Conservation (phyloP, 2,888 invertebrate genomes). For the Cataglyphis altisquamis region DNA sequence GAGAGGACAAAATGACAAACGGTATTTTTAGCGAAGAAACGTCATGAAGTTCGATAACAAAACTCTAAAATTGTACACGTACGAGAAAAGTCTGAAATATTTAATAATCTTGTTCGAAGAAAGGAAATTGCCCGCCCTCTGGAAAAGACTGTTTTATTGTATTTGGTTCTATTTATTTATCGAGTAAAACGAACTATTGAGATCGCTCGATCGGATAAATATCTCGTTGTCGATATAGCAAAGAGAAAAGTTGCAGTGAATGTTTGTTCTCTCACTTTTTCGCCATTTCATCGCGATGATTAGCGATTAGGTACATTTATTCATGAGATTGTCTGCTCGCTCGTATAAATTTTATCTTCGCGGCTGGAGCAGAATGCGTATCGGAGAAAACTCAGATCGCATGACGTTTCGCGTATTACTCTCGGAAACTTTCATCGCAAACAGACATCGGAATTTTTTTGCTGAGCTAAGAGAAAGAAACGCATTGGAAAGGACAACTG, state of each 20-base stretch:
- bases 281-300: not conserved
- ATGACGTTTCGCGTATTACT: not conserved
- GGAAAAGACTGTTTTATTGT: not conserved
- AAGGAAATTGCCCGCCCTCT: not conserved
- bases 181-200: constrained; percentile 1
- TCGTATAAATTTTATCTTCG: constrained; percentile 54
- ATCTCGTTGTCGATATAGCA: constrained; percentile 9
- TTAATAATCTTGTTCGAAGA: not conserved
- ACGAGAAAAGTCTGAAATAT: not conserved
- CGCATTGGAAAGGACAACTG: not conserved
- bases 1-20: not conserved
- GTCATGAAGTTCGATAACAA: not conserved
- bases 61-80: not conserved
- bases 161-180: constrained; percentile 20
- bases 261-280: constrained; percentile 29
- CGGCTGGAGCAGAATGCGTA: constrained; percentile 1
- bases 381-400: not conserved
- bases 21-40: not conserved
- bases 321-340: constrained; percentile 65
- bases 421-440: constrained; percentile 3
- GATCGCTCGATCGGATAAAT: not conserved
- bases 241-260: constrained; percentile 52
- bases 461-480: not conserved
- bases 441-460: constrained; percentile 9
- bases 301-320: constrained; percentile 65